Evolutionary conservation across 2,113 vertebrate genomes (phyloP).

Genomic region (Mobula hypostoma): DNA sequence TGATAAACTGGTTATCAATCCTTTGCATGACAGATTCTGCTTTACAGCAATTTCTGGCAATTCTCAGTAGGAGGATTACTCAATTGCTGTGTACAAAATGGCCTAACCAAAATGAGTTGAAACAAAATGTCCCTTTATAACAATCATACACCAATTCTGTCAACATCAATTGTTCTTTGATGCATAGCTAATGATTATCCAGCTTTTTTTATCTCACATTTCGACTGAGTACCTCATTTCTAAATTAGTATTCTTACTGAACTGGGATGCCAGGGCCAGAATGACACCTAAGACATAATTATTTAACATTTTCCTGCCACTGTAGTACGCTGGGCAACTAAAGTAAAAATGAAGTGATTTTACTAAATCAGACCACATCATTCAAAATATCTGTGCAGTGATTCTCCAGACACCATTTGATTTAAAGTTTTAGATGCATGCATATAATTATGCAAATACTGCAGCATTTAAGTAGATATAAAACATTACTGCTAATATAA

Average conservation of each 20-base stretch:
- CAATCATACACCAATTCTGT: conserved; percentile 72
- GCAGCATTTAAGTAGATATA: not conserved
- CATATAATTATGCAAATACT: not conserved
- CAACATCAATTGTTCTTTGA: conserved; percentile 77
- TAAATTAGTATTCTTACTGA: not conserved
- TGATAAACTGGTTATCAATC: not conserved
- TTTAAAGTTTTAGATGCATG: not conserved
- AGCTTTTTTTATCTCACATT: conserved; percentile 42
- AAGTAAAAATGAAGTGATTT: conserved; percentile 8
- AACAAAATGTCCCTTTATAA: conserved; percentile 72
- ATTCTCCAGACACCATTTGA: not conserved
- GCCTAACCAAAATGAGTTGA: conserved; percentile 75
- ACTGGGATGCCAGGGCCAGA: not conserved
- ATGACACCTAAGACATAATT: not conserved
- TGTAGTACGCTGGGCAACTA: not conserved
- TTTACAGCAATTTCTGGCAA: conserved; percentile 80
- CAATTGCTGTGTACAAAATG: conserved; percentile 75
- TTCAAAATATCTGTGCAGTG: not conserved
- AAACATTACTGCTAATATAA: conserved; percentile 1
- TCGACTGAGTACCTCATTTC: not conserved
- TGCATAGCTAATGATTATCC: conserved; percentile 76
- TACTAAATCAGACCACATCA: not conserved
- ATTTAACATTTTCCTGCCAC: not conserved
- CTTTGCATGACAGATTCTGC: conserved; percentile 50
- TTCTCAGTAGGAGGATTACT: conserved; percentile 74